phyloP scores from a whole-genome alignment of 2,888 invertebrate genomes.

The Lasioglossum leucozonium region DNA sequence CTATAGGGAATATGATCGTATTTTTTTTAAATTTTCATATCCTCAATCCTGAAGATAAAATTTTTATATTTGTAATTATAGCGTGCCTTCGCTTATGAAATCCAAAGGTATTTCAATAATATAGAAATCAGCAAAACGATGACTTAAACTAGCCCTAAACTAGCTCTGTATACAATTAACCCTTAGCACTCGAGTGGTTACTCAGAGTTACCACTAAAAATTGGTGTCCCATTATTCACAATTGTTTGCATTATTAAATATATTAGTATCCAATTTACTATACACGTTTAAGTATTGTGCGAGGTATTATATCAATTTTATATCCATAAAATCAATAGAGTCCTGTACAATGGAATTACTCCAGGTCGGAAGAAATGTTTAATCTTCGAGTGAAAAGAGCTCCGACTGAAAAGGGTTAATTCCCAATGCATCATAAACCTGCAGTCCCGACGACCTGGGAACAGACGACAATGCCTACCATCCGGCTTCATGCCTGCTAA shows the following conservation, averaged over 20 bases:
- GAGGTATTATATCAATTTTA: too few species aligned
- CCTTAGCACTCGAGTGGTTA: too few species aligned
- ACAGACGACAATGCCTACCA: constrained; percentile 68
- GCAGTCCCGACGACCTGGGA: constrained; percentile 71
- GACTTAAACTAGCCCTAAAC: neutral
- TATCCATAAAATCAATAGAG: too few species aligned
- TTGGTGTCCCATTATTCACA: too few species aligned
- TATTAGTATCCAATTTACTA: too few species aligned
- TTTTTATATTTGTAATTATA: neutral
- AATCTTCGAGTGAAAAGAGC: too few species aligned
- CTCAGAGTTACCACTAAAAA: too few species aligned
- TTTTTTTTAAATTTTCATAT: neutral
- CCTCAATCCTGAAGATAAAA: neutral
- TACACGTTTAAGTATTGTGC: too few species aligned
- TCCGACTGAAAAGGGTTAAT: too few species aligned
- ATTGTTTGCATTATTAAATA: too few species aligned
- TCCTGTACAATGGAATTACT: too few species aligned
- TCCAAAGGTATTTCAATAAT: neutral
- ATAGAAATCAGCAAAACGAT: neutral
- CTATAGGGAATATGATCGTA: neutral
- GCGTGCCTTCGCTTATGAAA: neutral
- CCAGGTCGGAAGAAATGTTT: too few species aligned
- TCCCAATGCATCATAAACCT: neutral
- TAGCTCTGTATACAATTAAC: neutral
- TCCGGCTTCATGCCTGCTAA: constrained; percentile 69